Conservation (phyloP, 2,888 invertebrate genomes). For the Pomacea canaliculata region DNA sequence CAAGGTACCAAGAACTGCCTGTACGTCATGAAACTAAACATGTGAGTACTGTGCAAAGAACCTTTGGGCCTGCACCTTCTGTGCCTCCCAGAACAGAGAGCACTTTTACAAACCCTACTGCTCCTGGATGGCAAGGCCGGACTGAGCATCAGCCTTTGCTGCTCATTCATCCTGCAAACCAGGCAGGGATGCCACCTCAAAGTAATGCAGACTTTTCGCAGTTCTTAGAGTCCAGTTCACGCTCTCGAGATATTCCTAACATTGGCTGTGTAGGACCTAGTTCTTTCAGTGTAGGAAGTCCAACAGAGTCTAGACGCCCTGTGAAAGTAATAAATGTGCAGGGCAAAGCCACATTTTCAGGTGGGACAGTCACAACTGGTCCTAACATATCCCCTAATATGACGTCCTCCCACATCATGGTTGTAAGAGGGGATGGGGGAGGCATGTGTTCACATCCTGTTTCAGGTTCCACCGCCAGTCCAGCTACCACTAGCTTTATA, state of each 20-base stretch:
- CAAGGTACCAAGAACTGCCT: slow-evolving; percentile 21
- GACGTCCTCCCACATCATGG: slow-evolving; percentile 25
- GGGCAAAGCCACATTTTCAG: slow-evolving; percentile 19
- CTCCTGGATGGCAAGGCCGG: slow-evolving; percentile 1
- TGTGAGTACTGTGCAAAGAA: slow-evolving; percentile 22
- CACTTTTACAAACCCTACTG: neutral
- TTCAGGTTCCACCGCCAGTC: neutral
- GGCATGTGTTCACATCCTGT: slow-evolving; percentile 23
- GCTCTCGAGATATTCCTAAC: slow-evolving; percentile 3
- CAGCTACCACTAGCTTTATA: neutral
- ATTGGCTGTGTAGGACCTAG: neutral
- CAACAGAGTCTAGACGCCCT: slow-evolving; percentile 26
- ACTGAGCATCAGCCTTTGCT: neutral
- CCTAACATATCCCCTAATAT: slow-evolving; percentile 22
- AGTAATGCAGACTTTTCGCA: slow-evolving; percentile 6
- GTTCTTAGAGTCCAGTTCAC: neutral
- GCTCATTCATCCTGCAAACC: slow-evolving; percentile 20
- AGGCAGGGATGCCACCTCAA: neutral
- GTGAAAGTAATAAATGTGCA: slow-evolving; percentile 31
- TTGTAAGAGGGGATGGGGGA: slow-evolving; percentile 35
- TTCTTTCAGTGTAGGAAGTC: slow-evolving; percentile 16
- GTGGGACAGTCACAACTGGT: slow-evolving; percentile 31
- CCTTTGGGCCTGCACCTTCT: slow-evolving; percentile 9
- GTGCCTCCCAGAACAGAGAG: slow-evolving; percentile 12
- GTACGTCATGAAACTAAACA: slow-evolving; percentile 19